phyloP scores from a whole-genome alignment of 2,797 vertebrate species.

The Argyrosomus regius region DNA sequence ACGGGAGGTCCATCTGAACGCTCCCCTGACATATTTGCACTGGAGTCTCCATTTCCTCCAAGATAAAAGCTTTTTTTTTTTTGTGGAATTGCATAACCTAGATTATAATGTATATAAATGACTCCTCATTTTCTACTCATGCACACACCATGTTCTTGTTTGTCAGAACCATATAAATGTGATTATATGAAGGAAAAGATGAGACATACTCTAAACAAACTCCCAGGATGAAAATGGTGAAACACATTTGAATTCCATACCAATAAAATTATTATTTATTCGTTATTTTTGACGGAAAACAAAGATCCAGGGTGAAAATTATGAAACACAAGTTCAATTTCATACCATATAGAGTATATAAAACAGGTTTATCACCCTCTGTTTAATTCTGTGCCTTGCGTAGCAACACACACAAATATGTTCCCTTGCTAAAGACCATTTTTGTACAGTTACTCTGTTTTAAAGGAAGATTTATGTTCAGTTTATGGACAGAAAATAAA shows the following conservation, averaged over 20 bases:
- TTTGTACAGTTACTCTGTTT: neutral
- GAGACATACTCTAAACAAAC: constrained; percentile 2
- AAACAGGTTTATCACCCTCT: neutral
- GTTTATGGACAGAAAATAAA: neutral
- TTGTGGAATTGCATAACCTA: neutral
- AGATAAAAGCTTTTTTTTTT: constrained; percentile 14
- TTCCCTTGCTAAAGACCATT: neutral
- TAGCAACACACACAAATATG: neutral
- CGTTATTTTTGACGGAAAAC: neutral
- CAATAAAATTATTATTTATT: neutral
- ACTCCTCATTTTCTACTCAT: no score
- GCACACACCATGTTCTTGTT: neutral
- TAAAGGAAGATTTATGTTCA: constrained; percentile 25
- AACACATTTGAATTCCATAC: neutral
- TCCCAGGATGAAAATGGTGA: neutral
- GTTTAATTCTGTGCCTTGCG: neutral
- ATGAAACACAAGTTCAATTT: constrained; percentile 10
- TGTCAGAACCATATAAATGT: neutral
- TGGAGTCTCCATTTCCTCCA: neutral
- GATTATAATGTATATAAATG: no score
- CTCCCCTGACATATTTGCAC: constrained; percentile 3
- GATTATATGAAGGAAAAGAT: neutral
- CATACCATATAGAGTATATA: neutral
- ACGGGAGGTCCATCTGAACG: constrained; percentile 15
- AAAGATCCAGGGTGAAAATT: constrained; percentile 10